Conservation (phyloP, 2,797 vertebrate species). For the Meda fulgida region DNA sequence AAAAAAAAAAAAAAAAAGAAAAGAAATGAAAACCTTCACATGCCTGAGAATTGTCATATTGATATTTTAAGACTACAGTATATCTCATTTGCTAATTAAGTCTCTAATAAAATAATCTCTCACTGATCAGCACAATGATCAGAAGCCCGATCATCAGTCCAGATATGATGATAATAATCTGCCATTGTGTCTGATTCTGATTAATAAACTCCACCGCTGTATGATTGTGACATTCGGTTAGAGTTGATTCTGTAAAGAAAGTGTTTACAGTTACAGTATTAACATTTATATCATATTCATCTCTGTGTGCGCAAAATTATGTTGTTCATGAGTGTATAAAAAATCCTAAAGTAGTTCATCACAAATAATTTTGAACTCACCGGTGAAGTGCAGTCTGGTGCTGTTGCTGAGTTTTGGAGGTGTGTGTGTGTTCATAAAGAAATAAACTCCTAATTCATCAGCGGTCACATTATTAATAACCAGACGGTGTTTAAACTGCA, state of each 20-base stretch:
- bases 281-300: neutral
- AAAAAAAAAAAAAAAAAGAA: too few species aligned
- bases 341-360: neutral
- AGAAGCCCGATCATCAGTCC: neutral
- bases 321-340: too few species aligned
- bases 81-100: neutral
- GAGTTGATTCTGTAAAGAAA: neutral
- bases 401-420: neutral
- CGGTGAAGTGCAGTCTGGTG: neutral
- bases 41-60: too few species aligned
- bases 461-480: conserved; percentile 40
- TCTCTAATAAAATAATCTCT: neutral
- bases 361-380: neutral
- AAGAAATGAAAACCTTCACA: too few species aligned
- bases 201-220: neutral
- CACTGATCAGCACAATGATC: neutral
- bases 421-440: neutral
- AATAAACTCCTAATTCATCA: too few species aligned
- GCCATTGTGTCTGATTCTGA: neutral
- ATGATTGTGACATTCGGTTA: neutral
- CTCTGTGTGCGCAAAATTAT: too few species aligned
- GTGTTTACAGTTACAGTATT: neutral
- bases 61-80: neutral
- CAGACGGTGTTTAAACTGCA: conserved; percentile 30
- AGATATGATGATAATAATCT: neutral